A percentile compares a stretch with the other conserved stretches of the same genome.
Conservation (phyloP, 2,888 invertebrate species). For the Plebejus argus region DNA sequence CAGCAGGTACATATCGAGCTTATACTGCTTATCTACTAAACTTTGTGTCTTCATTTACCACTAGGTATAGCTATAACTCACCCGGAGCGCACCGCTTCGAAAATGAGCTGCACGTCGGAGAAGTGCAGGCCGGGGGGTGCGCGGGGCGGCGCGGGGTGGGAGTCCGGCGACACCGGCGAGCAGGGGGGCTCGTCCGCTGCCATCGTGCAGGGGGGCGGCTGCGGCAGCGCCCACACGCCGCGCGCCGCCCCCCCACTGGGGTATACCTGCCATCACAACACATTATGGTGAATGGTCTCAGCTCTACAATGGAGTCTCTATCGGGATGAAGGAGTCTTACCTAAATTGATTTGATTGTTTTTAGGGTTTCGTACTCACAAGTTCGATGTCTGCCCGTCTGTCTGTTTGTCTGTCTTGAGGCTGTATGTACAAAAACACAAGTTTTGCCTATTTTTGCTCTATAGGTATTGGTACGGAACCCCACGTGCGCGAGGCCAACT, state of each 20-base stretch:
- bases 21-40: too few relatives aligned
- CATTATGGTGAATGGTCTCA: not conserved
- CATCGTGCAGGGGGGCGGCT: slow-evolving; percentile 89
- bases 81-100: slow-evolving; percentile 93
- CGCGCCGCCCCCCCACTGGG: slow-evolving; percentile 94
- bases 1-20: too few relatives aligned
- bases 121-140: slow-evolving; percentile 67
- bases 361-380: too few relatives aligned
- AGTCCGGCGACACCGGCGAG: slow-evolving; percentile 72
- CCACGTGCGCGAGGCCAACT: too few relatives aligned
- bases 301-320: too few relatives aligned
- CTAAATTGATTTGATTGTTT: too few relatives aligned
- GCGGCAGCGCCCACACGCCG: slow-evolving; percentile 93
- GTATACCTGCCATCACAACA: slow-evolving; percentile 77
- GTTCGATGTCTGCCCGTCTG: too few relatives aligned
- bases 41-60: not conserved
- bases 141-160: slow-evolving; percentile 65
- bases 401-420: too few relatives aligned
- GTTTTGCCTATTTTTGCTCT: too few relatives aligned
- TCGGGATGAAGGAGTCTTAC: too few relatives aligned
- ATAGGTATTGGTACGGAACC: too few relatives aligned
- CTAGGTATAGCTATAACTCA: slow-evolving; percentile 57
- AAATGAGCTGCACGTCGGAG: slow-evolving; percentile 84
- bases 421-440: too few relatives aligned
- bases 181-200: slow-evolving; percentile 84